Percentiles rank a stretch among this genome's conserved stretches.
phyloP scores from a whole-genome alignment of 1,140 invertebrate species.

The Drosophila ficusphila region DNA sequence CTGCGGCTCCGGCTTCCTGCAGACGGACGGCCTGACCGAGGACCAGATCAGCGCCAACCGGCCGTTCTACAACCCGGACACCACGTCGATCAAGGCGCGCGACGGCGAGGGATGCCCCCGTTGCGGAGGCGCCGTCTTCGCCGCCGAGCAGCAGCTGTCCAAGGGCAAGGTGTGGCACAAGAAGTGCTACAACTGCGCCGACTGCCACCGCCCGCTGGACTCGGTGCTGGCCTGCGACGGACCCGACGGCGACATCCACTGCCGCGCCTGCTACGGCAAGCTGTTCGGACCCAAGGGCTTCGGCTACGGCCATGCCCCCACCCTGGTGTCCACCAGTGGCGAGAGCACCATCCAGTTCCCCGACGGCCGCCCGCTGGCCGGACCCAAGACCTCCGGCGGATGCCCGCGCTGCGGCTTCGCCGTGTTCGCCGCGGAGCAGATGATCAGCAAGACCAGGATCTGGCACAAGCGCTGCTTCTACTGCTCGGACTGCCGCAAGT shows the following conservation, averaged over 20 bases:
- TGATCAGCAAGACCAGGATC: conserved; percentile 95
- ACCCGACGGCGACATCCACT: conserved; percentile 95
- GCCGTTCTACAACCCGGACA: conserved; percentile 93
- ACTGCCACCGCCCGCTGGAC: conserved; percentile 97
- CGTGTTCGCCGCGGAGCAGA: conserved; percentile 96
- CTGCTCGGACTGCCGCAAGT: conserved; percentile 96
- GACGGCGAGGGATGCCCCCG: conserved; percentile 95
- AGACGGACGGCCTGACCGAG: conserved; percentile 93
- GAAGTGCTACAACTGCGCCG: conserved; percentile 95
- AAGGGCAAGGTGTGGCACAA: conserved; percentile 98
- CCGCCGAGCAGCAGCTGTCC: conserved; percentile 96
- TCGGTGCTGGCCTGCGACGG: conserved; percentile 95
- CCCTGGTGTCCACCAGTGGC: conserved; percentile 90
- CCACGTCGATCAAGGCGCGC: conserved; percentile 94
- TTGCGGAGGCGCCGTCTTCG: conserved; percentile 96
- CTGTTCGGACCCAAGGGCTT: conserved; percentile 96
- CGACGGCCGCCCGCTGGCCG: conserved; percentile 86
- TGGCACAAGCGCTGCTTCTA: conserved; percentile 98
- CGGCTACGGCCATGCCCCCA: conserved; percentile 94
- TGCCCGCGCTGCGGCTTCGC: conserved; percentile 94
- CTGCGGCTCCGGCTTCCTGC: conserved; percentile 96
- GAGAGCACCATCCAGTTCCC: conserved; percentile 89
- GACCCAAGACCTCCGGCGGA: conserved; percentile 86
- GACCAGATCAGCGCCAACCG: conserved; percentile 91
- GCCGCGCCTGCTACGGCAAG: conserved; percentile 94